Evolutionary conservation across 1,140 invertebrate genomes (phyloP).

Genomic region (roundworm (Caenorhabditis elegans)): DNA sequence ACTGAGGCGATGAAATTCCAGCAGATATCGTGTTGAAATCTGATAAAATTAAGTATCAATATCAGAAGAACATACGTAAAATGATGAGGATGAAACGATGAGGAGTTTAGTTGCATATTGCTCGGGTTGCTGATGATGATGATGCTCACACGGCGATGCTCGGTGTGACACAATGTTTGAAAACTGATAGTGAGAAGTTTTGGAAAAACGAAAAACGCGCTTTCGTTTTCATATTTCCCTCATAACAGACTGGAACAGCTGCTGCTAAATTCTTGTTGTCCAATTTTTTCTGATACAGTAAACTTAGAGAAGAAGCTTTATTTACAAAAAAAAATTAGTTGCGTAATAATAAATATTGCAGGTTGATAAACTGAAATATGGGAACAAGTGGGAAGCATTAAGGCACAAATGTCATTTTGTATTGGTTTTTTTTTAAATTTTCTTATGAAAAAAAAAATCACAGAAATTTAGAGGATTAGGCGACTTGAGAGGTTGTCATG

Average conservation of each 20-base stretch:
- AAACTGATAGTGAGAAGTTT: constrained; percentile 17
- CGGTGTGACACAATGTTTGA: constrained; percentile 8
- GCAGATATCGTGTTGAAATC: constrained; percentile 10
- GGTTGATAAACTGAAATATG: neutral
- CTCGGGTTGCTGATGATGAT: neutral
- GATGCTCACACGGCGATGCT: no score
- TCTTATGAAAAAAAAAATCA: neutral
- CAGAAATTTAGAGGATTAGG: neutral
- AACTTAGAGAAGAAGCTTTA: neutral
- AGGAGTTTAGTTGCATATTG: constrained; percentile 21
- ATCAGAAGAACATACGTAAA: constrained; percentile 7
- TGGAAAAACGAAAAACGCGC: neutral
- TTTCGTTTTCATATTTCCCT: neutral
- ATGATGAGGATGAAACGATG: constrained; percentile 25
- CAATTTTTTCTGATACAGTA: neutral
- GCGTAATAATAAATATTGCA: neutral
- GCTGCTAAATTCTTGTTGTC: neutral
- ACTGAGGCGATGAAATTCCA: constrained; percentile 17
- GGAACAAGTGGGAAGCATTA: neutral
- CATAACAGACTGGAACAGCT: constrained; percentile 8
- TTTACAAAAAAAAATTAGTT: neutral
- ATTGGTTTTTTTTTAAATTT: neutral
- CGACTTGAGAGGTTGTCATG: neutral
- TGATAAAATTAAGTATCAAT: constrained; percentile 20
- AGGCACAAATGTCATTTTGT: neutral